Evolutionary conservation across 2,888 invertebrate genomes (phyloP), one percentile per base, ranked within the genome.

Genomic region (Plebejus argus): DNA sequence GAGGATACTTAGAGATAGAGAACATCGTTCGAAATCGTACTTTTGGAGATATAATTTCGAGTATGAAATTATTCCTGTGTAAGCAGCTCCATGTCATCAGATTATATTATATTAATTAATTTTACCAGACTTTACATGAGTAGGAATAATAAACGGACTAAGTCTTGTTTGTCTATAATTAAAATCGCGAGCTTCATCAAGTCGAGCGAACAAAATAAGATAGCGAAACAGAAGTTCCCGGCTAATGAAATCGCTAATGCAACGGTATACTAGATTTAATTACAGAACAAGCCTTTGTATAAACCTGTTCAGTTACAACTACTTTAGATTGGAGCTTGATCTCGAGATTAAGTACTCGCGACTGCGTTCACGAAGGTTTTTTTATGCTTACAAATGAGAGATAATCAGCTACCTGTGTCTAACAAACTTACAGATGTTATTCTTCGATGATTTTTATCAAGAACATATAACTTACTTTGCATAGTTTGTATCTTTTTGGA

Each of bases 231-330:
- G 23, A 72, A 72, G 74, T 79, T 72, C 77, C 78, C 70, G 70
- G 74, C 78, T 82, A 81, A 81, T 80, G 79, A 79, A 81, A 81
- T 81, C 80, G 80, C 79, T 76, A 79, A 79, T 80, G 80, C 80
- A 81, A 80, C 74, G 76, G 70, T 79, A 76, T 79, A 80, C 77
- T 79, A 79, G 76, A 79, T 79, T 78, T 80, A 79, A 80, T 79
- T 79, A 78, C 58, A 75, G 70, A 23, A 79, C 71, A 39, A 49
- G 23, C 71, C 10, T 71, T 39, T 71, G 45, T 71, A n/a, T 71
- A 71, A 71, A 71, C 20, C 71, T 39, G 58, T 58, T 58, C n/a
- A 20, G n/a, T 58, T 58, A 58, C n/a, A 56, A 56, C 56, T 58
- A 58, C 58, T 20, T 58, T 58, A 58, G 58, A 58, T 58, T 58